These are phyloP conservation scores for Drosophila neonasuta DNA, from an alignment of 2,888 invertebrate genomes.

Conservation along the genomic window DNA sequence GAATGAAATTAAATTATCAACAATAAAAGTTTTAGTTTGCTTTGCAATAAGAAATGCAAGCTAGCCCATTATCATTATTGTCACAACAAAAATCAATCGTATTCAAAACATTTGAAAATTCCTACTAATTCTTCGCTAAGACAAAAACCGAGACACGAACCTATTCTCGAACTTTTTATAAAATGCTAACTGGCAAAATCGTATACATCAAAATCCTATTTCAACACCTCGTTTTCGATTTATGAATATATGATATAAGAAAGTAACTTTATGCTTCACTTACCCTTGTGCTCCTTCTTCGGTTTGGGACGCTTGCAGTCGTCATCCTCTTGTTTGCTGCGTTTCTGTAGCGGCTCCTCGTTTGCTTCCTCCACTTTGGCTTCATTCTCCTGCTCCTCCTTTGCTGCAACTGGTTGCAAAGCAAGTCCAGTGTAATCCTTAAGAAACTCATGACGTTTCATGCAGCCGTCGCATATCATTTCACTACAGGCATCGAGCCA, in stretches of 20 bases:
- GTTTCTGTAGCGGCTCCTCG: conserved; percentile 67
- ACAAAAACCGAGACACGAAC: too few relatives aligned
- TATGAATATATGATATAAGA: too few relatives aligned
- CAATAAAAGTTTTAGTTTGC: background rate
- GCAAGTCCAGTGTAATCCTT: conserved; percentile 86
- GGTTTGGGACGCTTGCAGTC: conserved; percentile 68
- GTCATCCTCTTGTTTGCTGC: conserved; percentile 55
- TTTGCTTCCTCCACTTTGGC: conserved; percentile 57
- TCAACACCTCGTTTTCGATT: too few relatives aligned
- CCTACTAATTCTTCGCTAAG: too few relatives aligned
- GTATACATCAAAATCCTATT: too few relatives aligned
- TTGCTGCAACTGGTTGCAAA: conserved; percentile 54
- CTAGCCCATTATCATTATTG: too few relatives aligned
- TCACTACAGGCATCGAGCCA: conserved; percentile 87
- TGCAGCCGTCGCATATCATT: conserved; percentile 91
- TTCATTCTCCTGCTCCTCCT: conserved; percentile 42
- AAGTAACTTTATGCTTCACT: conserved; percentile 24
- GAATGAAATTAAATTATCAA: too few relatives aligned
- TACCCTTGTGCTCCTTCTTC: conserved; percentile 44
- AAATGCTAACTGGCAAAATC: too few relatives aligned
- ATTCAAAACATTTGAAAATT: too few relatives aligned
- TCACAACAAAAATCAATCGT: too few relatives aligned
- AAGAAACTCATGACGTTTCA: conserved; percentile 89
- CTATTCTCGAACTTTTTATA: too few relatives aligned
- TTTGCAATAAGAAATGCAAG: too few relatives aligned